Evolutionary conservation across 2,797 vertebrate species (phyloP).

Genomic region (Acestrorhynchus altus): DNA sequence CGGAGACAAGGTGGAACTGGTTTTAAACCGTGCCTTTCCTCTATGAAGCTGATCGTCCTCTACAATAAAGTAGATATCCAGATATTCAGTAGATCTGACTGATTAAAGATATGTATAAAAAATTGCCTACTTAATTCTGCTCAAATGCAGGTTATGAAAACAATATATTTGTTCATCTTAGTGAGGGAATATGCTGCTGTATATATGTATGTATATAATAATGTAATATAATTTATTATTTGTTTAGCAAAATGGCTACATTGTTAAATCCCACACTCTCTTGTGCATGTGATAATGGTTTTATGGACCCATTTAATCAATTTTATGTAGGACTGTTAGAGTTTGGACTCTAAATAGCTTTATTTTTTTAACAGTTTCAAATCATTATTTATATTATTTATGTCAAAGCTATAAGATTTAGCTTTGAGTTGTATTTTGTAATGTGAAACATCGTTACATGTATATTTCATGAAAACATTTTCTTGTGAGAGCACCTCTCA

Average conservation of each 20-base stretch:
- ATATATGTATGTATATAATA: no score
- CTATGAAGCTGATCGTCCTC: constrained; percentile 59
- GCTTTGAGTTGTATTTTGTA: neutral
- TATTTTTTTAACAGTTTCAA: constrained; percentile 22
- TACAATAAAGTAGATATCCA: neutral
- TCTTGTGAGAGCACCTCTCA: neutral
- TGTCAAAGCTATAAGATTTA: neutral
- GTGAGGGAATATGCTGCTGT: no score
- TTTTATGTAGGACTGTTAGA: neutral
- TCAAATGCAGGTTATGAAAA: no score
- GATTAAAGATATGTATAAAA: no score
- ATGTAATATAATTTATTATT: no score
- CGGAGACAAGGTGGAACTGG: constrained; percentile 66
- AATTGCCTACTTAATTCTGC: no score
- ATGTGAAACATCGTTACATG: neutral
- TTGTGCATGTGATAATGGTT: constrained; percentile 1
- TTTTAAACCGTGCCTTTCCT: constrained; percentile 72
- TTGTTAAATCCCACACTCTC: neutral
- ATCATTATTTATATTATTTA: constrained; percentile 5
- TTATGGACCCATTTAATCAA: neutral
- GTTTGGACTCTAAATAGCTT: neutral
- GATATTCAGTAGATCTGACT: no score
- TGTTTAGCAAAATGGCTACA: no score
- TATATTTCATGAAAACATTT: neutral
- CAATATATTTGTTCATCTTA: no score